Base-by-base conservation (phyloP, 37 sponge, comb jelly and placozoan genomes). In the Tethya wilhelma region DNA sequence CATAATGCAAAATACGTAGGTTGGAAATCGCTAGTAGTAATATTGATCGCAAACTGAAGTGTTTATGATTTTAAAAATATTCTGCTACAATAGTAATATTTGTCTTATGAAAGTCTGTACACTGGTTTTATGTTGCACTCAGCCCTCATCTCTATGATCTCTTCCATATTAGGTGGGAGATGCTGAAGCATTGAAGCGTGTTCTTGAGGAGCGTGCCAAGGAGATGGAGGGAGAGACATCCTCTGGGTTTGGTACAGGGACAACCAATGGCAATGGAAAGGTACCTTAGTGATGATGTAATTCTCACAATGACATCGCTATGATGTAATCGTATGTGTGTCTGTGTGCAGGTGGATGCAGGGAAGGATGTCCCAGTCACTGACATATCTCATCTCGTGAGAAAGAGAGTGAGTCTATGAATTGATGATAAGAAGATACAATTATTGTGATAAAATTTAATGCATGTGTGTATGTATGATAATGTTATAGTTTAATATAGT, bases 351-450 rank as follows among this genome's bases (percentile, higher is more conserved):
- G 26, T 59, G 81, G 23, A 19, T 37, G 42, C 71, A 30, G 42
- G 31, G 40, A 77, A 41, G 28, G 38, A 69, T 36, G 59, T 41
- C n/a, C 87, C 80, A 12, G 60, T 56, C 0, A 67, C 43, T 33
- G 88, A 87, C 64, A 87, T 87, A 19, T 63, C 41, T 39, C 88
- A 87, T 39, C 77, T 87, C 4, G 77, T 87, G 26, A 38, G 88
- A n/a, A 87, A 87, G 57, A 74, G 82, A 59, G 77, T 76, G 39
- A 65, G 81, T 67, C n/a, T n/a, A n/a, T n/a, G n/a, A n/a, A n/a
- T n/a, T n/a, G n/a, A 49, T 49, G 9, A 49, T 49, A 49, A 49
- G 53, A 49, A 14, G 14, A 49, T 14, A 49, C 14, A 49, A 49
- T 49, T 49, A 14, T 19, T 19, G 53, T 49, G 14, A 9, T 49